Evolutionary conservation across 1,140 invertebrate genomes (phyloP).

Genomic region (Meloidogyne hapla): DNA sequence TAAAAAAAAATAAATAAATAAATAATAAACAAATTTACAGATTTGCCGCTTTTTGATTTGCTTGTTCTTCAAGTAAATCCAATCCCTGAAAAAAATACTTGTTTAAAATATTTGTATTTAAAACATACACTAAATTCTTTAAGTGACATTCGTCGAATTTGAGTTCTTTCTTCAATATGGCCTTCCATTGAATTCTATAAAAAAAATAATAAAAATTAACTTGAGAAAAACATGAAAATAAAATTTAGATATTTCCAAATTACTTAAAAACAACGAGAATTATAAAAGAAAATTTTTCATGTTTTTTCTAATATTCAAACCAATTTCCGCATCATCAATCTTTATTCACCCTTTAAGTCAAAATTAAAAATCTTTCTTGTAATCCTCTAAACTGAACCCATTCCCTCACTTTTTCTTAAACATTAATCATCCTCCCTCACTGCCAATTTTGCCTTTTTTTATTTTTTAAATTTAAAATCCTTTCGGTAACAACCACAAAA

Average conservation of each 20-base stretch:
- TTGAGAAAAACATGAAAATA: too few relatives aligned
- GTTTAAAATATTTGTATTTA: background rate
- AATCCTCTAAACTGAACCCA: too few relatives aligned
- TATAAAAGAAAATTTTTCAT: background rate
- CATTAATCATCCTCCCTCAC: too few relatives aligned
- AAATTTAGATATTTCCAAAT: too few relatives aligned
- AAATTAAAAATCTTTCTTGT: too few relatives aligned
- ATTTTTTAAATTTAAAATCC: too few relatives aligned
- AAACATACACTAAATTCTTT: slow-evolving; percentile 26
- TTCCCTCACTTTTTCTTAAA: too few relatives aligned
- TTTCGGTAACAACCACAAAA: too few relatives aligned
- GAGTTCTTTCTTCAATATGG: slow-evolving; percentile 25
- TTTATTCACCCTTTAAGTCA: background rate
- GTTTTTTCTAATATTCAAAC: background rate
- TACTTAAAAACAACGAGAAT: too few relatives aligned
- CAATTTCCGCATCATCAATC: background rate
- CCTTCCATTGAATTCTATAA: slow-evolving; percentile 21
- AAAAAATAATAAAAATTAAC: slow-evolving; percentile 5
- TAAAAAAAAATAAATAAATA: background rate
- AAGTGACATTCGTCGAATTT: slow-evolving; percentile 36
- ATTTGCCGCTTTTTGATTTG: background rate
- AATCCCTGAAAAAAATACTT: slow-evolving; percentile 18
- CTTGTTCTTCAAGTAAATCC: slow-evolving; percentile 10
- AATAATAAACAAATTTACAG: slow-evolving; percentile 13
- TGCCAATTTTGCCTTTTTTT: too few relatives aligned